phyloP scores from a whole-genome alignment of 2,888 invertebrate species.

The Notodonta dromedarius region DNA sequence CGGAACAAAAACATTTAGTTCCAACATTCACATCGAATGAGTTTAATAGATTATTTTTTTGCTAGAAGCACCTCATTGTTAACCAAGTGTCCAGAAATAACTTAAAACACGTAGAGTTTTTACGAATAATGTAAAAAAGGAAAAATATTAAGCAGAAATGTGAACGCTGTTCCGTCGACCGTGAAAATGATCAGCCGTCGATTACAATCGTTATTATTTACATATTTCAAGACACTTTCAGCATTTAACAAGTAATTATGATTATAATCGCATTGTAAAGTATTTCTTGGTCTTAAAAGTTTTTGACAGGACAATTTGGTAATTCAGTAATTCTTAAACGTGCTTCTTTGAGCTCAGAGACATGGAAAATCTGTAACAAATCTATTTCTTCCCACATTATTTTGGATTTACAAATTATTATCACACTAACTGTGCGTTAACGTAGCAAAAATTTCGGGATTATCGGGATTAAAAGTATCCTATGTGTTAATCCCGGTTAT shows the following conservation, averaged over 20 bases:
- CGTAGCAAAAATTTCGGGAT: too few relatives aligned
- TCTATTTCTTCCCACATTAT: too few relatives aligned
- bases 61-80: constrained; percentile 15
- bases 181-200: constrained; percentile 8
- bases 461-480: too few relatives aligned
- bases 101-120: constrained; percentile 19
- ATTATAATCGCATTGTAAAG: neutral
- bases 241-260: constrained; percentile 3
- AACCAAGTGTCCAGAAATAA: constrained; percentile 29
- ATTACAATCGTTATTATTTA: constrained; percentile 14
- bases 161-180: constrained; percentile 14
- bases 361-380: too few relatives aligned
- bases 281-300: neutral
- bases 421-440: too few relatives aligned
- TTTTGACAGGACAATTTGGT: too few relatives aligned
- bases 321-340: neutral
- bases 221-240: constrained; percentile 9
- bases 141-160: constrained; percentile 22
- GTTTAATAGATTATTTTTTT: constrained; percentile 21
- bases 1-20: constrained; percentile 5
- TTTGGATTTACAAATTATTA: too few relatives aligned
- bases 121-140: constrained; percentile 6
- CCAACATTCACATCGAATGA: constrained; percentile 10
- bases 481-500: too few relatives aligned
- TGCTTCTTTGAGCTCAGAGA: too few relatives aligned